Conservation (phyloP, 2,888 invertebrate genomes). For the Nemotelus nigrinus region DNA sequence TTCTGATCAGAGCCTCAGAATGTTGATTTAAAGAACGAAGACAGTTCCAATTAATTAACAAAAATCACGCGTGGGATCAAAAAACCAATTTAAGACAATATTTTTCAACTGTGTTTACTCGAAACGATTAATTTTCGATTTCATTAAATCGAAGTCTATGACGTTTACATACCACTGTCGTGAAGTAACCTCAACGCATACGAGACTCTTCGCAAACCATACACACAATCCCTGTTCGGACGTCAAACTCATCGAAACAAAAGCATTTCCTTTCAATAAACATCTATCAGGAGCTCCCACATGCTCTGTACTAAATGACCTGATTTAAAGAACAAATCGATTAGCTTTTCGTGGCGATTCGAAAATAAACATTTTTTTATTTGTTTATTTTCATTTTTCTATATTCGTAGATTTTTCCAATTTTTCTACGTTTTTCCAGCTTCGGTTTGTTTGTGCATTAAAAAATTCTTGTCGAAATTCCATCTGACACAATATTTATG, state of each 20-base stretch:
- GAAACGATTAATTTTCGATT: too few species aligned
- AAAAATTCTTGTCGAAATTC: constrained; percentile 11
- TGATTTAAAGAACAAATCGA: constrained; percentile 33
- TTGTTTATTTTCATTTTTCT: constrained; percentile 13
- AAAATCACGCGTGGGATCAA: too few species aligned
- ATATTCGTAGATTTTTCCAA: neutral
- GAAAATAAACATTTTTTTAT: constrained; percentile 31
- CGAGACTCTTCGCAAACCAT: neutral
- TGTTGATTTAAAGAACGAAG: too few species aligned
- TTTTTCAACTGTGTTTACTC: too few species aligned
- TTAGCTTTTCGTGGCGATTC: constrained; percentile 17
- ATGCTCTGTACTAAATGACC: constrained; percentile 16
- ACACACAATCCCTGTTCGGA: neutral
- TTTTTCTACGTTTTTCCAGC: neutral
- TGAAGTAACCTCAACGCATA: too few species aligned
- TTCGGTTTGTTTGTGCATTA: constrained; percentile 7
- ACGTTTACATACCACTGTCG: too few species aligned
- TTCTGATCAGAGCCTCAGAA: too few species aligned
- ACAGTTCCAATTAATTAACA: too few species aligned
- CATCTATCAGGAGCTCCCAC: neutral
- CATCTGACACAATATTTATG: constrained; percentile 34
- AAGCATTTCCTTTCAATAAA: constrained; percentile 15
- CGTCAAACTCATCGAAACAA: neutral
- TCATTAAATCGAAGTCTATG: too few species aligned
- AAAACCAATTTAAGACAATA: too few species aligned